These are phyloP conservation scores for Sylvilagus floridanus DNA, from an alignment of 2,797 vertebrate genomes.

Conservation along the genomic window DNA sequence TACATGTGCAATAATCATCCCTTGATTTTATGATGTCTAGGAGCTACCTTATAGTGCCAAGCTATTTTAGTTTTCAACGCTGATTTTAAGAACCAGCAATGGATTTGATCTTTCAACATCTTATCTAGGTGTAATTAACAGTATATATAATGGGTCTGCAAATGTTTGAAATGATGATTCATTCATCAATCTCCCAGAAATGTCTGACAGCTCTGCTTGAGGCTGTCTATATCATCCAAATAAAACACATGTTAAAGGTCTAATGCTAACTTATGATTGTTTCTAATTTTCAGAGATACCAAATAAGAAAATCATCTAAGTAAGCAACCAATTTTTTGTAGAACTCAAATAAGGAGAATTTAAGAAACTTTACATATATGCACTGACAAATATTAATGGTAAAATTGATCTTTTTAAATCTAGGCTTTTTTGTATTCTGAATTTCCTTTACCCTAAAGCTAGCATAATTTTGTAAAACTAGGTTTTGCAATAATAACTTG, in stretches of 20 bases:
- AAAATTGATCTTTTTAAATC: background rate
- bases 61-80: background rate
- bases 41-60: background rate
- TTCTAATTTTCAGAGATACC: constrained; percentile 21
- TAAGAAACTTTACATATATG: background rate
- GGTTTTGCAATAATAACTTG: background rate
- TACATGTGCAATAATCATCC: background rate
- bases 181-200: background rate
- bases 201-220: background rate
- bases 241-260: background rate
- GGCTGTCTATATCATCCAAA: background rate
- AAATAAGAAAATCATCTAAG: background rate
- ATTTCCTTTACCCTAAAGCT: constrained; percentile 12
- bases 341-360: constrained; percentile 11
- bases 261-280: background rate
- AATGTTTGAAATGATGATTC: background rate
- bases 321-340: background rate
- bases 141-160: background rate
- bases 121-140: background rate
- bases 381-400: background rate
- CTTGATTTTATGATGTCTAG: background rate
- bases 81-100: background rate
- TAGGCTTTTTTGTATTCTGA: background rate
- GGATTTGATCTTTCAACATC: background rate
- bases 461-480: background rate